Evolutionary conservation across 2,888 invertebrate species (phyloP).

Genomic region (Glaucopsyche alexis): DNA sequence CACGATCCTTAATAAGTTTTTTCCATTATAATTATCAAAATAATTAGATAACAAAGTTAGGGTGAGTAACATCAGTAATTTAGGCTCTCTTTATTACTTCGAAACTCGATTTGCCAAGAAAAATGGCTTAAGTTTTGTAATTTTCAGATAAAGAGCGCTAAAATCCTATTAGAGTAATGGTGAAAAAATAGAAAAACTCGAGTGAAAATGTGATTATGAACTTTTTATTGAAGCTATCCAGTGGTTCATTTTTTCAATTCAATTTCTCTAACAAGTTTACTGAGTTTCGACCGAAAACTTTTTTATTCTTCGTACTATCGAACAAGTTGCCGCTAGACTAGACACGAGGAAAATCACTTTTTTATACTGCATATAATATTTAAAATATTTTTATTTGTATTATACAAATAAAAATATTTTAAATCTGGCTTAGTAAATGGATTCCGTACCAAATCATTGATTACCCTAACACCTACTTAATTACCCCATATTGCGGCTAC

Average conservation of each 20-base stretch:
- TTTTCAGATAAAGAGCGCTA: slow-evolving; percentile 33
- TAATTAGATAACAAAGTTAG: slow-evolving; percentile 22
- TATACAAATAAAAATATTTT: too few species aligned
- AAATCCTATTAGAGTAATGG: slow-evolving; percentile 32
- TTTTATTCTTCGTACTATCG: neutral
- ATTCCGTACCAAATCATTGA: too few species aligned
- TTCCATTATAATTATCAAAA: slow-evolving; percentile 16
- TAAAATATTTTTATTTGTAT: too few species aligned
- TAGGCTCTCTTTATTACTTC: slow-evolving; percentile 45
- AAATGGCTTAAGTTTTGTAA: slow-evolving; percentile 42
- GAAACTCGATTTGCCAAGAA: slow-evolving; percentile 44
- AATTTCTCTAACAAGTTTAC: slow-evolving; percentile 20
- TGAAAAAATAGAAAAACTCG: slow-evolving; percentile 19
- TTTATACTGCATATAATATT: too few species aligned
- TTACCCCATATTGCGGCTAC: too few species aligned
- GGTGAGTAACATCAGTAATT: slow-evolving; percentile 39
- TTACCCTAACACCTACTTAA: too few species aligned
- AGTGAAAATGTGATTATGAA: slow-evolving; percentile 22
- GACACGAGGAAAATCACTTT: too few species aligned
- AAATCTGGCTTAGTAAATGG: too few species aligned
- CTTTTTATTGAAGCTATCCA: slow-evolving; percentile 22
- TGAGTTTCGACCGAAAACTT: neutral
- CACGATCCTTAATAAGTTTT: neutral
- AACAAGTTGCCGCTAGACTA: too few species aligned
- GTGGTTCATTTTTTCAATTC: slow-evolving; percentile 20